Evolutionary conservation across 2,113 vertebrate species (phyloP), one percentile per base, ranked within the genome.

Genomic region (Etheostoma spectabile): DNA sequence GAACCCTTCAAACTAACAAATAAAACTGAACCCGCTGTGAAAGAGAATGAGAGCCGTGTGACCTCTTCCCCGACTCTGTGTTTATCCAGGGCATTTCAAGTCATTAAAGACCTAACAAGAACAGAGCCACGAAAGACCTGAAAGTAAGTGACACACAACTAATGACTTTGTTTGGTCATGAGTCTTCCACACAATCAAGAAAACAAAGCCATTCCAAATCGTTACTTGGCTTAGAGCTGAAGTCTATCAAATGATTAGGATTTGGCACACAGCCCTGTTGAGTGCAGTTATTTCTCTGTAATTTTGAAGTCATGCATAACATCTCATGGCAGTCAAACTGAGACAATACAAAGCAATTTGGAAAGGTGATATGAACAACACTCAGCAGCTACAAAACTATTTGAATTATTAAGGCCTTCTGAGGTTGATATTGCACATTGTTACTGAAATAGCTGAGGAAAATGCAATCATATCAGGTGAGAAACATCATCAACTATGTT

Each of bases 11-110:
- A 45, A 82, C 75, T 89, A 89, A 91, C 87, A 91, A 89, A 91
- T 80, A 85, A 88, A 87, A 71, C 46, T 45, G 55, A 87, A 53
- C 80, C 30, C 2, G 1, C 1, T 21, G 76, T 81, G 77, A 85
- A 83, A 82, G 74, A 83, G 79, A 90, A 92, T 83, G 72, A 79
- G 77, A 91, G 74, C 74, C 18, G 55, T 3, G 63, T 82, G 91
- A 92, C 90, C 86, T 90, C 80, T 59, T 66, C 56, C 18, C 65
- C 61, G n/a, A 62, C 79, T 89, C 51, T 64, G 11, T 91, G 89
- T 91, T 93, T 92, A 90, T 82, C 90, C 81, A 84, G 79, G 77
- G 90, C 85, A 90, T 90, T 84, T 87, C 72, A 77, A 72, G 87
- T 88, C 90, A 89, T 91, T 91, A 91, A 84, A 77, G 74, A 45